Evolutionary conservation across 2,797 vertebrate species (phyloP).

Genomic region (Sebastiscus albofasciatus): DNA sequence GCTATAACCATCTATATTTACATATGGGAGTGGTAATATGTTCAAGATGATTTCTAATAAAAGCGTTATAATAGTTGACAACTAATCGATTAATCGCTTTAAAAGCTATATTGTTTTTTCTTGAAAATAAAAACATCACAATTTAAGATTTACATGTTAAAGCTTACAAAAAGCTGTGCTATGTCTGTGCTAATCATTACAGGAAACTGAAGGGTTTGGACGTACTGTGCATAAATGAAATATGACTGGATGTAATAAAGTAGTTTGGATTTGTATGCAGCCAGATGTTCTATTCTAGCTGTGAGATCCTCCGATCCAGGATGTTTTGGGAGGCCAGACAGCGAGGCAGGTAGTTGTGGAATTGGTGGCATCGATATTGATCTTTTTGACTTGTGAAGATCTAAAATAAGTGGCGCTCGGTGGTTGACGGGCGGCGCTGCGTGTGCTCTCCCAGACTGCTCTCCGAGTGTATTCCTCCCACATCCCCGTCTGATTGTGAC

Average conservation of each 20-base stretch:
- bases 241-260: neutral
- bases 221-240: neutral
- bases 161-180: no score
- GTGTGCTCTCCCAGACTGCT: neutral
- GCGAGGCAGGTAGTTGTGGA: neutral
- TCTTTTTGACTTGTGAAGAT: neutral
- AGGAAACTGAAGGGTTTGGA: neutral
- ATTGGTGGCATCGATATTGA: neutral
- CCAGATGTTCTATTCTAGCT: neutral
- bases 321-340: neutral
- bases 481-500: neutral
- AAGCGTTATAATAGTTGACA: no score
- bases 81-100: no score
- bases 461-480: neutral
- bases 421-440: neutral
- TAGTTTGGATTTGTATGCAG: neutral
- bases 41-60: no score
- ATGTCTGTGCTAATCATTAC: neutral
- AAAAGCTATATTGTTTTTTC: no score
- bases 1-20: no score
- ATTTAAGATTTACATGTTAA: no score
- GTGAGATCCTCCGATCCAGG: neutral
- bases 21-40: no score
- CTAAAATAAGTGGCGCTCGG: neutral
- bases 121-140: no score